Evolutionary conservation across 1,140 invertebrate species (phyloP), one percentile per base, ranked within the genome.

Genomic region (Papilio polytes): DNA sequence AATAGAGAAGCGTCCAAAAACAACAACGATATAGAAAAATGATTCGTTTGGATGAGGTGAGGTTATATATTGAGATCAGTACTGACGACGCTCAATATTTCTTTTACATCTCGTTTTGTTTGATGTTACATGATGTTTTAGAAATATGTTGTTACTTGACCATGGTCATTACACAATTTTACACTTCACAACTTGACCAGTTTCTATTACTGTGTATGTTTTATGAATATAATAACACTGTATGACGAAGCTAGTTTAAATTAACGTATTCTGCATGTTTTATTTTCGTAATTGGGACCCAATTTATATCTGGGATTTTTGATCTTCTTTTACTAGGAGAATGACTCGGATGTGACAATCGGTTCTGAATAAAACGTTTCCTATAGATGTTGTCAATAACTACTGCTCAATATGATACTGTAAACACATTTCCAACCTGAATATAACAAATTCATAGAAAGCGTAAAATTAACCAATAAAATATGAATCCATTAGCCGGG

Each of bases 11-110:
- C 81, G 82, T 84, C 85, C 84, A 85, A 85, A 82, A 86, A 80
- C 79, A 85, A 84, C 83, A 86, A 81, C 78, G 82, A 84, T 82
- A 84, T 81, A 80, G 81, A 84, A 85, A 86, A 85, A 85, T 84
- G 72, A 86, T 70, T 13, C 63, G 63, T 70, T 31, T 31, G 22
- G 7, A 26, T 26, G 22, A 70, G 26, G 12, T 70, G 63, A 31
- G 63, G 63, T 70, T 26, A 70, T 70, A 70, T 6, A 31, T 70
- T 70, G 31, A 26, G 26, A 31, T 31, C 22, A 70, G 63, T 36
- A 4, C 26, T 70, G 22, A 18, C 36, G 10, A 20, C 22, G 22
- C 12, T 13, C 13, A 63, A 63, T 63, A 26, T 13, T 20, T 56
- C 22, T 63, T 10, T 9, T 41, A 59, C n/a, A 22, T 59, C 1